Conservation (phyloP, 37 sponge, comb jelly and placozoan genomes). For the Oscarella lobularis region DNA sequence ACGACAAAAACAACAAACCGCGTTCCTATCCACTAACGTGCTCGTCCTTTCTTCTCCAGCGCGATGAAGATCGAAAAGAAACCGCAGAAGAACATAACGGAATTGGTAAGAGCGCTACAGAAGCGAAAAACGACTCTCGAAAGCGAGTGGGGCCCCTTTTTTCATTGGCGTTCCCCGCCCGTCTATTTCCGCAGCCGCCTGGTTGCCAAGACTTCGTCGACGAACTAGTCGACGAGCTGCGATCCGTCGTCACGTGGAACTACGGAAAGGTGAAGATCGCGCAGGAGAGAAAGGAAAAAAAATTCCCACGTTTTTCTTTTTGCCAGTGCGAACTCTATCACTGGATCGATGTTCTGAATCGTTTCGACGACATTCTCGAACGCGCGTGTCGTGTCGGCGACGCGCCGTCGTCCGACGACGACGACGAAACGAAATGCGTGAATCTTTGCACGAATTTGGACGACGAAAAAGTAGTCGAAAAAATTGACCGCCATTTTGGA, state of each 20-base stretch:
- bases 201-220: slow-evolving; percentile 51
- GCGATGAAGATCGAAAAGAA: slow-evolving; percentile 84
- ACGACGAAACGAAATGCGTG: background rate
- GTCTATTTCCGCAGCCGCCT: slow-evolving; percentile 32
- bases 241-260: slow-evolving; percentile 50
- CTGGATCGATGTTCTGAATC: slow-evolving; percentile 90
- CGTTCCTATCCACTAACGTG: background rate
- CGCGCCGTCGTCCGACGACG: background rate
- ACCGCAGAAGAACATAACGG: slow-evolving; percentile 50
- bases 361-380: slow-evolving; percentile 73
- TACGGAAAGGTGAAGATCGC: slow-evolving; percentile 81
- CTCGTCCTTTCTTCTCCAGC: slow-evolving; percentile 1
- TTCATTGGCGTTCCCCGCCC: background rate
- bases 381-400: slow-evolving; percentile 26
- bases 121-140: too few species aligned
- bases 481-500: too few species aligned
- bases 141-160: background rate
- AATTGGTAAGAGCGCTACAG: slow-evolving; percentile 57
- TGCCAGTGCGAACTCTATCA: slow-evolving; percentile 92
- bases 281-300: too few species aligned
- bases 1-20: too few species aligned
- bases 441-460: background rate
- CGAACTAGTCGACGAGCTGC: slow-evolving; percentile 30
- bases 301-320: background rate
- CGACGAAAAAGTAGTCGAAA: background rate